Conservation (phyloP, 2,797 vertebrate species). For the Onychomys torridus region DNA sequence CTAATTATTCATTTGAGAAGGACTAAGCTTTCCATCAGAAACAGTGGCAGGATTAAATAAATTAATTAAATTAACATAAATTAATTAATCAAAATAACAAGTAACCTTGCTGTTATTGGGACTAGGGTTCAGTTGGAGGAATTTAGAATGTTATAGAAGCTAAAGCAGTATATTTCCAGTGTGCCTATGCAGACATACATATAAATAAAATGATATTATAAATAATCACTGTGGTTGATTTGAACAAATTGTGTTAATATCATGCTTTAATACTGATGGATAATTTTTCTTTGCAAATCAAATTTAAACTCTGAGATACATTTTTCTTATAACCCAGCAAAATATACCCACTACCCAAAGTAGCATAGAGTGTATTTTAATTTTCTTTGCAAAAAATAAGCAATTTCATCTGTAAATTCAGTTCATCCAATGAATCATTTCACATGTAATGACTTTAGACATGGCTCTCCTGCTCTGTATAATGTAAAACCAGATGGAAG, state of each 20-base stretch:
- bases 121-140: neutral
- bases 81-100: neutral
- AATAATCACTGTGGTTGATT: neutral
- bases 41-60: neutral
- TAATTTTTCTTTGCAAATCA: conserved; percentile 34
- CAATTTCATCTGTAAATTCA: neutral
- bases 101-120: neutral
- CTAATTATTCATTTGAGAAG: neutral
- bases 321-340: neutral
- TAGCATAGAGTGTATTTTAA: neutral
- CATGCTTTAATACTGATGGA: neutral
- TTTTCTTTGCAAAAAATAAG: neutral
- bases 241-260: conserved; percentile 5
- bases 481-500: neutral
- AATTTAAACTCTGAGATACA: neutral
- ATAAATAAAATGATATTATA: neutral
- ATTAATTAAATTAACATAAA: neutral
- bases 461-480: neutral
- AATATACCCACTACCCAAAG: neutral
- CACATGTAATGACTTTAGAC: neutral
- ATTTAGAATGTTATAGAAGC: neutral
- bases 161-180: neutral
- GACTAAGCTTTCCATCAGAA: conserved; percentile 8
- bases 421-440: neutral
- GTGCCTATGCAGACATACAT: neutral